Evolutionary conservation across 2,888 invertebrate genomes (phyloP), one percentile per base, ranked within the genome.

Genomic region (Zhengitettix transpicula): DNA sequence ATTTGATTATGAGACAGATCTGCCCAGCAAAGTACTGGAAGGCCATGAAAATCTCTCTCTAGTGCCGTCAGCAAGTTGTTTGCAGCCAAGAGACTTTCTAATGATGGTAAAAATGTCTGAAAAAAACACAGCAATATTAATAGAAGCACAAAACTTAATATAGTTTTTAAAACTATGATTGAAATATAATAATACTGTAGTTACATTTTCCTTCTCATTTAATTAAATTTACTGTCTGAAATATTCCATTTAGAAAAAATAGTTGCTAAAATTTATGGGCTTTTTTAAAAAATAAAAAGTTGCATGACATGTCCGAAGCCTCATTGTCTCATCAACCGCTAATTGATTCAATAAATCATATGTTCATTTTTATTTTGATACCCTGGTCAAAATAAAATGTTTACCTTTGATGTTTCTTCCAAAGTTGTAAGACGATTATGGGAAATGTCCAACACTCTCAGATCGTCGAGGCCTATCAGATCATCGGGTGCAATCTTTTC

Each of bases 361-460:
- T 15, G 9, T 53, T 53, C 17, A 15, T 17, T 53, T 16, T 16
- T n/a, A 12, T 53, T 53, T 11, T 53, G 9, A 53, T 16, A 16
- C 15, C 10, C 2, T 12, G 15, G 2, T 17, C 40, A 15, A 40
- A 51, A 10, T 11, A 1, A 51, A 15, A 17, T 15, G 16, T 17
- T 70, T 75, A 90, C 90, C 82, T 87, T 87, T 67, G 89, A 87
- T 60, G 87, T 85, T 75, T 88, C 88, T 71, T 88, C 87, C 60
- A 91, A 75, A 2, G 88, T 85, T 53, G 81, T 80, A 47, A 91
- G 75, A 64, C 81, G 81, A 71, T 91, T 91, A 69, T 85, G 78
- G 0, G 90, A 89, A 54, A 91, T 76, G 69, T 90, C 90, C 52
- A 91, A 77, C 58, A 85, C 75, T 68, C 81, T 81, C 52, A 91